Base-by-base conservation (phyloP, 2,797 vertebrate genomes). In the Pyrocephalus nanus region DNA sequence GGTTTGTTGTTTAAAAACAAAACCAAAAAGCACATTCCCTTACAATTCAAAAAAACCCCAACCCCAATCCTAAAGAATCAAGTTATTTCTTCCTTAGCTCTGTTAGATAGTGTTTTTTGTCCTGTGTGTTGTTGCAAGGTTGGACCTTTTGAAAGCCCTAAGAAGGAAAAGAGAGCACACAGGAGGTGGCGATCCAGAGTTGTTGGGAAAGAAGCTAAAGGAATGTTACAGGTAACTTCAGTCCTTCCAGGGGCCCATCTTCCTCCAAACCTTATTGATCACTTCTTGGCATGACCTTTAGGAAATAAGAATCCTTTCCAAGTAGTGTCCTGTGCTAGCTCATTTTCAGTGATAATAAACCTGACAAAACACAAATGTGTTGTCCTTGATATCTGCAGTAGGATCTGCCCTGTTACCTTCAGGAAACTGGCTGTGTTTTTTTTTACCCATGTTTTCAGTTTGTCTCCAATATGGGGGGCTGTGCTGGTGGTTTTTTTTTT, bases 121-220 rank as follows among this genome's bases (percentile, higher is more conserved):
- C 86, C 78, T 74, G 20, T 95, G 21, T 97, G 76, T 93, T 97
- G 26, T 93, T 96, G 93, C 75, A 98, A 99, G 99, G 96, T 98
- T 55, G 98, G 98, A 92, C 95, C 98, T 78, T 99, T 99, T 96
- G 99, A 99, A 98, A 99, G 99, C 97, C 99, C 99, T 40, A 99
- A 99, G 97, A 99, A 99, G 95, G 99, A 99, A 91, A 99, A 99
- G 97, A 98, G 99, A 96, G 95, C 98, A 62, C 98, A 98, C 82
- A 98, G 98, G 92, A 99, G 99, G 92, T 99, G 99, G 99, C 97
- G 98, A 81, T 96, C 98, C 91, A 99, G 99, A 97, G 98, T 98
- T 97, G 98, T 98, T 96, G 98, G 98, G 95, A 99, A 99, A 98
- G 99, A 99, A 80, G 96, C 98, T 95, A 99, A 99, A 98, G 98